phyloP scores from a whole-genome alignment of 2,113 vertebrate genomes.

The Tangachromis dhanisi region DNA sequence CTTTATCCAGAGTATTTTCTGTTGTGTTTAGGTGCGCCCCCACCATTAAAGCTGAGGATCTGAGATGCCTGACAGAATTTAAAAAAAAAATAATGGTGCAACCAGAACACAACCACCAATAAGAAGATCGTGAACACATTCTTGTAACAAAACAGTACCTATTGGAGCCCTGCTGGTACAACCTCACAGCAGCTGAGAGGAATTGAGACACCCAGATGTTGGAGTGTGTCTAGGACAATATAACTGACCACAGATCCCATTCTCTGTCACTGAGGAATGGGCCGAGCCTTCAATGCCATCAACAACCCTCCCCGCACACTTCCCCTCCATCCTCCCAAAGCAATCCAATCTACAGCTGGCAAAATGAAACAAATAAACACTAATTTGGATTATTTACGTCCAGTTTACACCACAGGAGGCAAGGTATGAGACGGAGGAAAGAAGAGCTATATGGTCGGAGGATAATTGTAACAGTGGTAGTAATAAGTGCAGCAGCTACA shows the following conservation, averaged over 20 bases:
- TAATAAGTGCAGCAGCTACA: constrained; percentile 75
- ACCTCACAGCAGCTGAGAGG: neutral
- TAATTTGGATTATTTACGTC: constrained; percentile 65
- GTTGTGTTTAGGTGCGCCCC: neutral
- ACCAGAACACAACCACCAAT: neutral
- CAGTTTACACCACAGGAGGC: constrained; percentile 44
- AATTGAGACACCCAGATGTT: constrained; percentile 29
- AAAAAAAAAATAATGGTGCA: fast-evolving
- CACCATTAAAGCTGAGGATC: neutral
- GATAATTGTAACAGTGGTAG: constrained; percentile 72
- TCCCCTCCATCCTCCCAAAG: neutral
- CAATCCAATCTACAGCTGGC: constrained; percentile 52
- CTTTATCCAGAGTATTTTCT: neutral
- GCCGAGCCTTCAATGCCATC: neutral
- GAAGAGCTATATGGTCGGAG: constrained; percentile 37
- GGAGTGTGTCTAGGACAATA: neutral
- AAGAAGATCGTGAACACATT: neutral
- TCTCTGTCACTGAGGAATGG: constrained; percentile 23
- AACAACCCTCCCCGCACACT: neutral
- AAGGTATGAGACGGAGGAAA: neutral
- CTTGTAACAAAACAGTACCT: neutral
- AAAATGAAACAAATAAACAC: constrained; percentile 66
- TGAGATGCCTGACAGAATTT: neutral
- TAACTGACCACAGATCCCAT: constrained; percentile 18
- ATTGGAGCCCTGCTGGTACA: neutral